These are phyloP conservation scores for Aphodius granarius DNA, from an alignment of 2,888 invertebrate genomes.

Conservation along the genomic window DNA sequence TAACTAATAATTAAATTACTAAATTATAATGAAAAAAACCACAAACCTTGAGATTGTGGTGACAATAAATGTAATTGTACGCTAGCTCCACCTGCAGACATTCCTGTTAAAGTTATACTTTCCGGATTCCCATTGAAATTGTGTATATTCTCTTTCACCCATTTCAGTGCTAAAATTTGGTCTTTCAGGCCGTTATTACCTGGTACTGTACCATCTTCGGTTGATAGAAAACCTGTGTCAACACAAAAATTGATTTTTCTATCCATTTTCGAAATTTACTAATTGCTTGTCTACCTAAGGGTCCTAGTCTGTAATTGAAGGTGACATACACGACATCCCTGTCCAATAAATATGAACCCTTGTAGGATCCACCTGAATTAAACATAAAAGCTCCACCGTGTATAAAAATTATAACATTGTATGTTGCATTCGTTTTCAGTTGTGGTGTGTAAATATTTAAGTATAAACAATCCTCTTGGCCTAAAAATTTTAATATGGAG, in stretches of 20 bases:
- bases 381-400: constrained; percentile 74
- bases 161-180: constrained; percentile 69
- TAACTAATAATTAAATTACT: neutral
- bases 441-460: constrained; percentile 65
- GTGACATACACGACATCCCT: constrained; percentile 67
- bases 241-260: neutral
- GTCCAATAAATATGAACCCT: constrained; percentile 64
- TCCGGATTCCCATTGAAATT: constrained; percentile 73
- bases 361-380: constrained; percentile 59
- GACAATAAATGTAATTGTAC: constrained; percentile 73
- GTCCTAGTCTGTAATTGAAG: constrained; percentile 72
- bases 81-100: constrained; percentile 75
- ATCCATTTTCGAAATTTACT: neutral
- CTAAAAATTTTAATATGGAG: constrained; percentile 44
- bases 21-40: no score
- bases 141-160: constrained; percentile 69
- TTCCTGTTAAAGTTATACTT: constrained; percentile 68
- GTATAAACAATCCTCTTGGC: constrained; percentile 70
- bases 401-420: constrained; percentile 66
- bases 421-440: constrained; percentile 7
- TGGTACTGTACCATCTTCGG: constrained; percentile 68
- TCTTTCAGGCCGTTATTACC: constrained; percentile 77
- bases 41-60: constrained; percentile 60
- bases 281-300: no score
- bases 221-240: constrained; percentile 77